A percentile compares a stretch with the other conserved stretches of the same genome.
Conservation (phyloP, 2,113 vertebrate genomes). For the Plestiodon gilberti region DNA sequence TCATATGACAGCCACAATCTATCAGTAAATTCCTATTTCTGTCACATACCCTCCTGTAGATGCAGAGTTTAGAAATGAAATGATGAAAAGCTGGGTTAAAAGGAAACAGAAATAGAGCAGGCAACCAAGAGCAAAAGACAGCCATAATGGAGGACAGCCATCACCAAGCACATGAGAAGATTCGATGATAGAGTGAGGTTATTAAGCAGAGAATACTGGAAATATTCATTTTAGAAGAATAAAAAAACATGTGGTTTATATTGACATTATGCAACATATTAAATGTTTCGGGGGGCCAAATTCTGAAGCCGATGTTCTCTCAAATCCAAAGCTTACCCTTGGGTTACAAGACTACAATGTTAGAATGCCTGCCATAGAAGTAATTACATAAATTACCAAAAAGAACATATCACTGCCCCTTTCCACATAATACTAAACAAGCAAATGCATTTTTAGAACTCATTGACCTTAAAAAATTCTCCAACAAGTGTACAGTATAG, state of each 20-base stretch:
- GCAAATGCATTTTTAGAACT: slow-evolving; percentile 1
- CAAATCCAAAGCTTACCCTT: neutral
- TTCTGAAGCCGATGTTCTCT: neutral
- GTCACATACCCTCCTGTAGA: neutral
- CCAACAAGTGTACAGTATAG: slow-evolving; percentile 14
- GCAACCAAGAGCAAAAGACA: too few relatives aligned
- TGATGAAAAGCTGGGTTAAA: neutral
- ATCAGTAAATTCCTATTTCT: neutral
- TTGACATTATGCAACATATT: neutral
- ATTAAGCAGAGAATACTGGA: neutral
- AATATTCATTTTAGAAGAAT: slow-evolving; percentile 9
- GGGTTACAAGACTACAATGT: neutral
- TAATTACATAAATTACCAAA: slow-evolving; percentile 2
- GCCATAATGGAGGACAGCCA: neutral
- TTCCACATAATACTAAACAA: slow-evolving; percentile 36
- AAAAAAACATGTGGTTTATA: neutral
- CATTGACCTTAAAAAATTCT: slow-evolving; percentile 8
- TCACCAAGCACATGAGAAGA: neutral
- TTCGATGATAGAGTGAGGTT: neutral
- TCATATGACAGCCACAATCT: too few relatives aligned
- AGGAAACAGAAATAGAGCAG: neutral
- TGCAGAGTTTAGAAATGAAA: neutral
- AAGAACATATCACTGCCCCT: slow-evolving; percentile 19
- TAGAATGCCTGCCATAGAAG: neutral
- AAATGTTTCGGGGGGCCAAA: neutral